Conservation (phyloP, 2,888 invertebrate species). For the Caenorhabditis zanzibari region DNA sequence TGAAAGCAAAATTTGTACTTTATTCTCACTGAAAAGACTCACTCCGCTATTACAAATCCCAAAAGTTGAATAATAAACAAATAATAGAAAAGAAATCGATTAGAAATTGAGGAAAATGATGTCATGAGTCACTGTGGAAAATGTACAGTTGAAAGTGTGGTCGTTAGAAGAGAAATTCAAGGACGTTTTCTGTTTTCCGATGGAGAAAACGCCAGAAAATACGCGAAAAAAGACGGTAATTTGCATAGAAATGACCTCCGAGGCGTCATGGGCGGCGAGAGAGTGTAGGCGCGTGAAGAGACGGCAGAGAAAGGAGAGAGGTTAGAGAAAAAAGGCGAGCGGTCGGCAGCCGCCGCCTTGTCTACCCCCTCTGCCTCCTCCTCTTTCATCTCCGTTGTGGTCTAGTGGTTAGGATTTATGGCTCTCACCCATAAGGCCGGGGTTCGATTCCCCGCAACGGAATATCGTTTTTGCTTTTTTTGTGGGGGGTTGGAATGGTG, state of each 20-base stretch:
- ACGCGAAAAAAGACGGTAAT: conserved; percentile 24
- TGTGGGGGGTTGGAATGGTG: background rate
- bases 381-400: conserved; percentile 70
- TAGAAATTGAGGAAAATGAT: conserved; percentile 22
- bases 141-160: conserved; percentile 11
- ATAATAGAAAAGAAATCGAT: conserved; percentile 14
- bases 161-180: background rate
- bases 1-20: conserved; percentile 24
- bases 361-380: conserved; percentile 7
- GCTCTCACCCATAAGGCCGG: conserved; percentile 78
- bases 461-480: conserved; percentile 63
- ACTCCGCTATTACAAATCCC: conserved; percentile 32
- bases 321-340: conserved; percentile 11
- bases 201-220: background rate
- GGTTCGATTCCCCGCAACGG: conserved; percentile 78
- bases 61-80: background rate
- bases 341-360: background rate
- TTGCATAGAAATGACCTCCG: conserved; percentile 49
- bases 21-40: conserved; percentile 15
- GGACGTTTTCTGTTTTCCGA: background rate
- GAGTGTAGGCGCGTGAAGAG: conserved; percentile 16
- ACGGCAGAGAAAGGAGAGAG: background rate
- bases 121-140: conserved; percentile 1
- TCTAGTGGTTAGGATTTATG: conserved; percentile 78
- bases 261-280: background rate